Percentiles rank a stretch among this genome's conserved stretches.
These are phyloP conservation scores for Muraenolepis orangiensis DNA, from an alignment of 2,797 vertebrate species.

Conservation along the genomic window DNA sequence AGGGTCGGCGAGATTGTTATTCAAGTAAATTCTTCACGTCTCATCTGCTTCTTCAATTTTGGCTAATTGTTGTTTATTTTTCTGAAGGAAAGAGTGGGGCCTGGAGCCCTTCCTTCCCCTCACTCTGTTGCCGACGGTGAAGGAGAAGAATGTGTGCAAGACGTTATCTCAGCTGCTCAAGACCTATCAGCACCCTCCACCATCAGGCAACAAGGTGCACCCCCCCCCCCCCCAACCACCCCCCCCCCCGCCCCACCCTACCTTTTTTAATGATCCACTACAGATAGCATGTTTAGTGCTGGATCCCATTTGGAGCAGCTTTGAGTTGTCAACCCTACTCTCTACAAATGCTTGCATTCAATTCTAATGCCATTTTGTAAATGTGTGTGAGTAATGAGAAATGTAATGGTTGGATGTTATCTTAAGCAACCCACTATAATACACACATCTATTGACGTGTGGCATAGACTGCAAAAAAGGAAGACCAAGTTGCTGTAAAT, in stretches of 20 bases:
- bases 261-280: not conserved
- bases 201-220: conserved; percentile 88
- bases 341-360: not conserved
- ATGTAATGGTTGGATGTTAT: conserved; percentile 5
- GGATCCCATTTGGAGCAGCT: not conserved
- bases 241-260: no score
- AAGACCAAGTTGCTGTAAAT: conserved; percentile 10
- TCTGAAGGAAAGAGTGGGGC: conserved; percentile 94
- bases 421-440: no score
- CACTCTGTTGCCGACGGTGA: conserved; percentile 89
- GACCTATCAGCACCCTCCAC: conserved; percentile 91
- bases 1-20: conserved; percentile 7
- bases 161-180: conserved; percentile 93
- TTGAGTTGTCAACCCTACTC: not conserved
- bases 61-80: conserved; percentile 34
- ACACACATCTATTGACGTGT: not conserved
- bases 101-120: conserved; percentile 96
- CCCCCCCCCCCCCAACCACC: not conserved
- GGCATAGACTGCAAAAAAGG: not conserved
- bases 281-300: not conserved
- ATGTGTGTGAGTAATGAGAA: not conserved
- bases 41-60: conserved; percentile 14
- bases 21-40: conserved; percentile 6
- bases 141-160: conserved; percentile 97
- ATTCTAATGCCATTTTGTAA: not conserved